phyloP scores from a whole-genome alignment of 1,140 invertebrate species.

The Dendroctonus ponderosae region DNA sequence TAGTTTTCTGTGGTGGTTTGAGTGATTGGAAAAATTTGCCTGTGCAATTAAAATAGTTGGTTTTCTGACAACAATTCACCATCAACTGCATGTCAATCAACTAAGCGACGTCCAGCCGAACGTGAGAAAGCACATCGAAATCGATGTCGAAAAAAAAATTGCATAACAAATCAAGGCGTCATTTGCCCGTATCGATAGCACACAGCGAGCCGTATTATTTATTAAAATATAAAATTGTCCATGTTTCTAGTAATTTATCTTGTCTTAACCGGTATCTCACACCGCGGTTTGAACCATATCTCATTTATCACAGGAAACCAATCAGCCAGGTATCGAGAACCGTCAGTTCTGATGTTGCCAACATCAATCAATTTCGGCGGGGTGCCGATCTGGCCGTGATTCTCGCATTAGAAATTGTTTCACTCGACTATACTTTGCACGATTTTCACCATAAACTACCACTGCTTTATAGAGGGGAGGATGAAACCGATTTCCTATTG shows the following conservation, averaged over 20 bases:
- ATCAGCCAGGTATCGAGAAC: slow-evolving; percentile 45
- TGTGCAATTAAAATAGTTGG: background rate
- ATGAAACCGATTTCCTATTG: no score
- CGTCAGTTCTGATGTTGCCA: slow-evolving; percentile 42
- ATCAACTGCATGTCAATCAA: background rate
- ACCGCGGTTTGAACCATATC: slow-evolving; percentile 38
- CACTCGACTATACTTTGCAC: slow-evolving; percentile 5
- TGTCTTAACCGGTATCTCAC: slow-evolving; percentile 46
- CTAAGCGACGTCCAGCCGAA: background rate
- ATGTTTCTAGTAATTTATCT: slow-evolving; percentile 42
- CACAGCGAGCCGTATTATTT: slow-evolving; percentile 20
- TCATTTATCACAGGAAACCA: slow-evolving; percentile 47
- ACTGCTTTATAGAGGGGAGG: no score
- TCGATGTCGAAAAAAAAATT: slow-evolving; percentile 21
- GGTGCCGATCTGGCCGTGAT: slow-evolving; percentile 31
- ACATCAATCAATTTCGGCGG: slow-evolving; percentile 43
- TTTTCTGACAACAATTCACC: background rate
- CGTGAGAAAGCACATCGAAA: slow-evolving; percentile 18
- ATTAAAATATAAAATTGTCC: slow-evolving; percentile 39
- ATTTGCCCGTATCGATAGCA: slow-evolving; percentile 17
- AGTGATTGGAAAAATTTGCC: no score
- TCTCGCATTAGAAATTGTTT: slow-evolving; percentile 29
- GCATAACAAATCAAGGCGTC: slow-evolving; percentile 29
- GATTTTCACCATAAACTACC: no score
- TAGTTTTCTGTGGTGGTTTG: background rate